A percentile compares a stretch with the other conserved stretches of the same genome.
These are phyloP conservation scores for Ophion obscuratus DNA, from an alignment of 2,888 invertebrate species.

Conservation along the genomic window DNA sequence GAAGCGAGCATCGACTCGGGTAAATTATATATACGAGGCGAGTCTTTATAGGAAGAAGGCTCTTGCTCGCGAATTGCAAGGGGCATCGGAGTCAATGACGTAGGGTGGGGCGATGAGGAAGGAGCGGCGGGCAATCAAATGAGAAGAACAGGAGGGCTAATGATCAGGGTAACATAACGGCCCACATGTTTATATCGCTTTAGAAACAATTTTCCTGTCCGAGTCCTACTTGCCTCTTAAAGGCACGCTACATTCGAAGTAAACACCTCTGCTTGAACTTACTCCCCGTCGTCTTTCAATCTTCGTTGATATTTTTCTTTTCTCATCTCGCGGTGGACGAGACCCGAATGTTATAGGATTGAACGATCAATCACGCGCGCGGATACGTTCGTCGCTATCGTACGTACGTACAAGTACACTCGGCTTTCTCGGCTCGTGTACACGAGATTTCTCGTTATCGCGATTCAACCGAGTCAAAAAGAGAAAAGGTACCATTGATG, in stretches of 20 bases:
- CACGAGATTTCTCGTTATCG: too few species aligned
- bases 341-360: conserved; percentile 14
- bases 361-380: conserved; percentile 30
- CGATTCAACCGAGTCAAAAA: too few species aligned
- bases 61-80: conserved; percentile 43
- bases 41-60: conserved; percentile 44
- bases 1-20: conserved; percentile 62
- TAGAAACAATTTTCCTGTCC: conserved; percentile 64
- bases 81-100: conserved; percentile 46
- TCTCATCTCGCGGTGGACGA: background rate
- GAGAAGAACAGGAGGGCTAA: conserved; percentile 57
- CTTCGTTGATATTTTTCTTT: conserved; percentile 6
- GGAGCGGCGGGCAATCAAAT: conserved; percentile 7
- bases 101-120: conserved; percentile 22
- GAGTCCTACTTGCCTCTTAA: conserved; percentile 35
- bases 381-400: too few species aligned
- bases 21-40: conserved; percentile 65
- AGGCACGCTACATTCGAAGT: conserved; percentile 43
- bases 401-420: too few species aligned
- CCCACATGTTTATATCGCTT: conserved; percentile 63
- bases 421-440: too few species aligned
- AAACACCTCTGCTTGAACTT: conserved; percentile 45
- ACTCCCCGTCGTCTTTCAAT: conserved; percentile 32
- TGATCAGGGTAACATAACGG: conserved; percentile 67
- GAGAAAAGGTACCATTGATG: too few species aligned